Percentiles rank a stretch among this genome's conserved stretches.
phyloP scores from a whole-genome alignment of 2,113 vertebrate genomes.

The Strigops habroptila region DNA sequence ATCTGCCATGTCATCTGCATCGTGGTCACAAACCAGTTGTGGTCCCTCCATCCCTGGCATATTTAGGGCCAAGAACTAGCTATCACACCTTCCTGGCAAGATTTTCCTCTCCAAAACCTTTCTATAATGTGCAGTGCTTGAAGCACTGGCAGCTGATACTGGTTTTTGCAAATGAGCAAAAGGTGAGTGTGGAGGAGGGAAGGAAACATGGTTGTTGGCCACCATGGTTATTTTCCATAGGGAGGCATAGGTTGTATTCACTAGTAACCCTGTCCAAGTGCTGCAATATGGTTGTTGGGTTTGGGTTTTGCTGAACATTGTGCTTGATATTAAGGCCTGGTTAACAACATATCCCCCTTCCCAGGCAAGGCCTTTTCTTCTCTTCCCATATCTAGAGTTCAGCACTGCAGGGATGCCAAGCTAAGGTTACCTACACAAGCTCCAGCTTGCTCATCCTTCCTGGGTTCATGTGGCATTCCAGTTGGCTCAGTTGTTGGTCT shows the following conservation, averaged over 20 bases:
- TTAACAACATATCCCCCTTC: background rate
- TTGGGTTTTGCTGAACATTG: background rate
- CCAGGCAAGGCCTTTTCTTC: background rate
- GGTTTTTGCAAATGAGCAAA: background rate
- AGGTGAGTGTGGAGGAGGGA: background rate
- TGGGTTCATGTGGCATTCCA: background rate
- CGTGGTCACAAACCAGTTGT: background rate
- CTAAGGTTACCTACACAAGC: background rate
- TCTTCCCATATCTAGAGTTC: background rate
- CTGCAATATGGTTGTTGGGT: background rate
- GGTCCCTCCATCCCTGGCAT: background rate
- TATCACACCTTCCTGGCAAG: background rate
- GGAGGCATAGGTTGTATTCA: background rate
- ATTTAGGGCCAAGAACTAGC: background rate
- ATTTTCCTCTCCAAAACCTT: background rate
- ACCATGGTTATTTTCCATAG: rapidly evolving
- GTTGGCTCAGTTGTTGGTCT: background rate
- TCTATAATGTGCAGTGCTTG: background rate
- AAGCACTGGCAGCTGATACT: background rate
- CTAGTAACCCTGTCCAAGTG: background rate
- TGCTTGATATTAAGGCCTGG: rapidly evolving
- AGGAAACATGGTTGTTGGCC: background rate
- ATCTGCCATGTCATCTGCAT: background rate
- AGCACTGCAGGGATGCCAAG: background rate
- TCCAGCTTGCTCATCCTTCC: background rate